Percentiles rank a stretch among this genome's conserved stretches.
Evolutionary conservation across 1,140 invertebrate species (phyloP).

Genomic region (Papilio polyxenes): DNA sequence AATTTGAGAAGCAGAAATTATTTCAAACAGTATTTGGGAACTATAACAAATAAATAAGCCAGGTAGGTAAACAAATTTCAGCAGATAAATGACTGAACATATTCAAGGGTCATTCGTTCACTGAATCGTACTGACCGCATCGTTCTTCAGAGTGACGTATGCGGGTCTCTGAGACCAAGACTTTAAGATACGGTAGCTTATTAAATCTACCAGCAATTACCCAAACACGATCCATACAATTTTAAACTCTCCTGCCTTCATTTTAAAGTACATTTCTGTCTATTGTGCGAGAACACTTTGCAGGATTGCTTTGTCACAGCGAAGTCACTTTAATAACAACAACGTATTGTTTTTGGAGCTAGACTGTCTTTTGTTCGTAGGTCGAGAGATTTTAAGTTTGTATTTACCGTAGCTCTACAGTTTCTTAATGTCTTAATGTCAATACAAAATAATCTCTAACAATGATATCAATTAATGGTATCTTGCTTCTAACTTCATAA

Average conservation of each 20-base stretch:
- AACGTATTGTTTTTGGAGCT: neutral
- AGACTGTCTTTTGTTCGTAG: neutral
- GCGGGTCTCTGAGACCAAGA: neutral
- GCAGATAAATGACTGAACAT: neutral
- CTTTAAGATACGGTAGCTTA: neutral
- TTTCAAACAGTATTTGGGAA: neutral
- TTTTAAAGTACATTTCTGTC: slow-evolving; percentile 8
- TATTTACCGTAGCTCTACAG: neutral
- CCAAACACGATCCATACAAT: neutral
- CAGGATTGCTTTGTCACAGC: slow-evolving; percentile 16
- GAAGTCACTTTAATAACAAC: slow-evolving; percentile 2
- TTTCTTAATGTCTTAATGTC: neutral
- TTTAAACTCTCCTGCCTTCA: neutral
- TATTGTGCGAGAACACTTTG: neutral
- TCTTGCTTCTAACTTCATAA: neutral
- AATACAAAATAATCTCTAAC: neutral
- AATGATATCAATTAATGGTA: neutral
- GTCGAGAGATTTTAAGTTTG: neutral
- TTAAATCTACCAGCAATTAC: slow-evolving; percentile 31
- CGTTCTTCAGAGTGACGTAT: slow-evolving; percentile 24
- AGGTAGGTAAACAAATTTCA: neutral
- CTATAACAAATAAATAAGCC: neutral
- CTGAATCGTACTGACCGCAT: slow-evolving; percentile 2
- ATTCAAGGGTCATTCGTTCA: neutral
- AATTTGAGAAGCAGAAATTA: neutral